These are phyloP conservation scores for Fopius arisanus DNA, from an alignment of 1,140 invertebrate species.

Conservation along the genomic window DNA sequence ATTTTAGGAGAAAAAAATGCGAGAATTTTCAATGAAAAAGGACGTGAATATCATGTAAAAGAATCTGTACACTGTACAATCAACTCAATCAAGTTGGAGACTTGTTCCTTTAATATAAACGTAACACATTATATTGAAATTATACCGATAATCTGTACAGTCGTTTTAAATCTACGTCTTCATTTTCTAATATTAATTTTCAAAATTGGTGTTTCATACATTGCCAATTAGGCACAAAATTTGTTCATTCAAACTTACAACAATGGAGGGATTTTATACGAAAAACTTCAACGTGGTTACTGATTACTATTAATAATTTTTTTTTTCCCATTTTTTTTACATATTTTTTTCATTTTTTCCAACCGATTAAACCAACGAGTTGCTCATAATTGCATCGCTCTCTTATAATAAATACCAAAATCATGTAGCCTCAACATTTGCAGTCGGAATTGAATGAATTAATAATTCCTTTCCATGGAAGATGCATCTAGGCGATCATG, in stretches of 20 bases:
- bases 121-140: conserved; percentile 18
- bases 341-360: neutral
- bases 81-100: conserved; percentile 21
- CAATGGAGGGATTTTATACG: conserved; percentile 41
- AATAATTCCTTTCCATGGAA: neutral
- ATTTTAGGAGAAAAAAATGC: conserved; percentile 2
- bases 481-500: neutral
- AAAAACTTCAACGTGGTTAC: conserved; percentile 9
- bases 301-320: neutral
- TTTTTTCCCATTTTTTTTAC: neutral
- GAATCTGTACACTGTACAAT: conserved; percentile 48
- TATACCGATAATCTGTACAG: conserved; percentile 29
- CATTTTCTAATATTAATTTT: conserved; percentile 23
- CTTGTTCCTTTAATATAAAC: conserved; percentile 23
- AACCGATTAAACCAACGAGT: neutral
- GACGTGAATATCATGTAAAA: conserved; percentile 17
- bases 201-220: conserved; percentile 24
- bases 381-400: neutral
- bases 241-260: conserved; percentile 28
- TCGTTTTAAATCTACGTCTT: conserved; percentile 20
- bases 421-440: neutral
- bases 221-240: neutral
- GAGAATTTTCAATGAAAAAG: conserved; percentile 17
- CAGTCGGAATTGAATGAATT: neutral
- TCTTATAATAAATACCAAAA: neutral